Base-by-base conservation (phyloP, 1,140 invertebrate species). In the Coenobita brevimanus region DNA sequence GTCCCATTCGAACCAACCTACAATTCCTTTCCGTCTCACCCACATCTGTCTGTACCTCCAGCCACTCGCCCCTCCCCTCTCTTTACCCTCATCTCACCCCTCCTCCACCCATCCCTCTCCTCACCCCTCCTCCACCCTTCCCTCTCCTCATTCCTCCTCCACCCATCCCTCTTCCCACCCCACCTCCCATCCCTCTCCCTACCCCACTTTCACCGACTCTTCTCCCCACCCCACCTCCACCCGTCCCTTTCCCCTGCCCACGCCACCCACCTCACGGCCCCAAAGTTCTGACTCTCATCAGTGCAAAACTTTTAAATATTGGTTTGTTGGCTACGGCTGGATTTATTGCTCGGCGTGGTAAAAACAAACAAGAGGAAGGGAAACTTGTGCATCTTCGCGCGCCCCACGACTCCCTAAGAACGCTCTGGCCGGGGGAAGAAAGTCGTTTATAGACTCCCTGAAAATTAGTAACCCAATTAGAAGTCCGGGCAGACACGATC, bases 281-380 rank as follows among this genome's bases (percentile, higher is more conserved):
- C n/a, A 43, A 24, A n/a, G n/a, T 62, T 64, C 21, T 67, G 27
- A 30, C 41, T 54, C 62, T 57, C 84, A 79, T 79, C 84, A 79
- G 73, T 69, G 84, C 84, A 78, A 79, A 86, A 86, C 84, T 86
- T 86, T 86, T 86, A 86, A 78, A 78, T 80, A 86, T 86, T 86
- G 84, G 84, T 86, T 86, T 79, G 75, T 79, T 86, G 84, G 73
- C 50, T 69, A 64, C 33, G 60, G n/a, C 30, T n/a, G 64, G 30
- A 24, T 30, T 78, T 71, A 86, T 79, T 86, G 76, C 76, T 79
- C 78, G 57, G 71, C 27, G 21, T 50, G 8, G 73, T 38, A 38
- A 86, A 86, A 86, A 86, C 76, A 57, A 86, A 86, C 73, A 86
- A 79, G 75, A 69, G 67, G 67, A 17, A 8, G 6, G 69, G 64